These are phyloP conservation scores for Chelon auratus DNA, from an alignment of 2,797 vertebrate species.

Conservation along the genomic window DNA sequence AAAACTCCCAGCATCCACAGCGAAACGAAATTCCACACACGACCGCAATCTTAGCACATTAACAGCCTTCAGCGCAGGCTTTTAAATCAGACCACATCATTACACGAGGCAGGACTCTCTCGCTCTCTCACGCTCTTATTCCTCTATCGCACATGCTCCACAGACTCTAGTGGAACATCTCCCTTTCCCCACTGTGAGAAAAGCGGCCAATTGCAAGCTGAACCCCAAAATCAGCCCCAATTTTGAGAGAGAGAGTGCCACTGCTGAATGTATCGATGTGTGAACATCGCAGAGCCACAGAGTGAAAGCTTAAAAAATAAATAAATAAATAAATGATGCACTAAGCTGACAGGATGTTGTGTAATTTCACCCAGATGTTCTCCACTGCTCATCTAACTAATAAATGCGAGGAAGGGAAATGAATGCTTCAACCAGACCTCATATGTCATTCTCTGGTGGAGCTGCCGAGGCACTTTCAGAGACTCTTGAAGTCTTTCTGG, in stretches of 20 bases:
- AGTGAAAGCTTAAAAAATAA: conserved; percentile 20
- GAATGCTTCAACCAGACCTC: conserved; percentile 33
- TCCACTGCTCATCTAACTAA: conserved; percentile 66
- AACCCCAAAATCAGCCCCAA: conserved; percentile 47
- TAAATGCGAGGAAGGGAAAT: conserved; percentile 57
- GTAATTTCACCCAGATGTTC: conserved; percentile 82
- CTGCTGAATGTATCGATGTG: conserved; percentile 33
- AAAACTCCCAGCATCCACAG: conserved; percentile 35
- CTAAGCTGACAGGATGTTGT: conserved; percentile 70
- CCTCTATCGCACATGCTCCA: conserved; percentile 46
- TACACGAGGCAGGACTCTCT: conserved; percentile 53
- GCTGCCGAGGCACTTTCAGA: conserved; percentile 30
- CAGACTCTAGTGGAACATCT: conserved; percentile 60
- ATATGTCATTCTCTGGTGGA: conserved; percentile 26
- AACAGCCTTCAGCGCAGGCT: conserved; percentile 63
- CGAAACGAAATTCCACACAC: conserved; percentile 62
- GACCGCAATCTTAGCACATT: conserved; percentile 74
- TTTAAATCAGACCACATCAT: conserved; percentile 74
- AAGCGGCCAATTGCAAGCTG: conserved; percentile 18
- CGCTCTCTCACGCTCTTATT: conserved; percentile 46
- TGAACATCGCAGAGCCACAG: conserved; percentile 44
- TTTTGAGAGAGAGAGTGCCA: conserved; percentile 44
- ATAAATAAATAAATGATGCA: conserved; percentile 7
- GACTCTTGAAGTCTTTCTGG: conserved; percentile 22
- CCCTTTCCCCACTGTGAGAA: conserved; percentile 49